Evolutionary conservation across 1,140 invertebrate species (phyloP).

Genomic region (Drosophila kurseongensis): DNA sequence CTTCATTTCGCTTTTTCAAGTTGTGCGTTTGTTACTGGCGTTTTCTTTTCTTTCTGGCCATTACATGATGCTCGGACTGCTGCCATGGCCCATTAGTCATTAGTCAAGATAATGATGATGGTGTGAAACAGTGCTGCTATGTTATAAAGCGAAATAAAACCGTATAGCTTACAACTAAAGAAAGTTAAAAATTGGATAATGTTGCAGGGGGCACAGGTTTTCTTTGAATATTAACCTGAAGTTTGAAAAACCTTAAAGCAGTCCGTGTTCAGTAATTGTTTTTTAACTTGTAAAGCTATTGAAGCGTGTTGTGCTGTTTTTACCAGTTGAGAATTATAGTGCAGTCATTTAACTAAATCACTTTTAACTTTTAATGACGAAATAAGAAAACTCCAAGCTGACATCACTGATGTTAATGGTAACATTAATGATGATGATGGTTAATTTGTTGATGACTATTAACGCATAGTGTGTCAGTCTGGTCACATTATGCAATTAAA

Average conservation of each 20-base stretch:
- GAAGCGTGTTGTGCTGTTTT: no score
- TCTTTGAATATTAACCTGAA: background rate
- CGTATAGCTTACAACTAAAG: background rate
- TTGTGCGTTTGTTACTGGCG: conserved; percentile 17
- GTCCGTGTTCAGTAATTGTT: no score
- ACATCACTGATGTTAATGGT: conserved; percentile 8
- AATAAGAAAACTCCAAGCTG: background rate
- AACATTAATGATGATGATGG: conserved; percentile 18
- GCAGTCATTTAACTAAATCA: no score
- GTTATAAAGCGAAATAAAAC: background rate
- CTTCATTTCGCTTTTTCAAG: conserved; percentile 34
- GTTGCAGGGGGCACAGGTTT: no score
- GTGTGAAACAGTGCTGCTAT: conserved; percentile 34
- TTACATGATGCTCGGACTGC: conserved; percentile 64
- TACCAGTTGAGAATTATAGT: background rate
- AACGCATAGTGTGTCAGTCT: conserved; percentile 46
- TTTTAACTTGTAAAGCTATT: no score
- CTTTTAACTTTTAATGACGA: background rate
- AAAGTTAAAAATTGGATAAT: background rate
- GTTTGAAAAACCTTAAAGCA: background rate
- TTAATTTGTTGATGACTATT: conserved; percentile 25
- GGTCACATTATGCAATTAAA: conserved; percentile 64
- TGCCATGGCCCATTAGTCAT: conserved; percentile 60
- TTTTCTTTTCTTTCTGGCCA: conserved; percentile 46
- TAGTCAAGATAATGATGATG: conserved; percentile 45